Conservation (phyloP, 2,888 invertebrate species). For the Ellobium chinense region DNA sequence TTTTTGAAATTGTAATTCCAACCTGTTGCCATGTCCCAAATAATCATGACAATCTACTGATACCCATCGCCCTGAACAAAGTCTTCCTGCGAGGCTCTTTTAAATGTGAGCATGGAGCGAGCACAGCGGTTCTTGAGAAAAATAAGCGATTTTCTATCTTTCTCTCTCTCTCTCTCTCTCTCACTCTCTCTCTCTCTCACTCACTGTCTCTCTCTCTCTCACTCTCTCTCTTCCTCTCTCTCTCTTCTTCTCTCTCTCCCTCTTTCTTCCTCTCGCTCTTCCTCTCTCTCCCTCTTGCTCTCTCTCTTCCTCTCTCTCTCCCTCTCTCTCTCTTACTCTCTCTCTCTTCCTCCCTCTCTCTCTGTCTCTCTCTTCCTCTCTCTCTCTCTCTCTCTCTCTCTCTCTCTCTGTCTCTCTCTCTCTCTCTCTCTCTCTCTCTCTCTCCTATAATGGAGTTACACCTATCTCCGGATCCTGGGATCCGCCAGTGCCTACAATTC, state of each 20-base stretch:
- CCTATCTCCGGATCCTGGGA: too few species aligned
- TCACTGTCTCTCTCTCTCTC: neutral
- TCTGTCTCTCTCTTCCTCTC: neutral
- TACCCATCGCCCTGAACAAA: too few species aligned
- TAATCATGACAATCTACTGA: too few species aligned
- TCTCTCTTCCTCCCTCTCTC: neutral
- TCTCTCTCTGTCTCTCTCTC: neutral
- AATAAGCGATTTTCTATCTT: too few species aligned
- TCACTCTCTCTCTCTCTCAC: neutral
- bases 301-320: neutral
- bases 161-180: neutral
- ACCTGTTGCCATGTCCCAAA: too few species aligned
- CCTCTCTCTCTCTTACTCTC: neutral
- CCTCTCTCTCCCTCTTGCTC: neutral
- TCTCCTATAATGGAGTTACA: too few species aligned
- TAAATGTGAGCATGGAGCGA: too few species aligned
- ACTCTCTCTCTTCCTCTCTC: neutral
- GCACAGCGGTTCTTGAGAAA: too few species aligned
- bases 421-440: neutral
- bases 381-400: neutral
- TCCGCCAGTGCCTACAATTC: too few species aligned
- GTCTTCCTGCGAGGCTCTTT: too few species aligned
- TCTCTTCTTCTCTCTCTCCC: neutral
- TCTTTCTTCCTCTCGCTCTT: neutral
- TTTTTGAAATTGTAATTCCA: too few species aligned